Evolutionary conservation across 2,888 invertebrate species (phyloP), one percentile per base, ranked within the genome.

Genomic region (Marronus borbonicus): DNA sequence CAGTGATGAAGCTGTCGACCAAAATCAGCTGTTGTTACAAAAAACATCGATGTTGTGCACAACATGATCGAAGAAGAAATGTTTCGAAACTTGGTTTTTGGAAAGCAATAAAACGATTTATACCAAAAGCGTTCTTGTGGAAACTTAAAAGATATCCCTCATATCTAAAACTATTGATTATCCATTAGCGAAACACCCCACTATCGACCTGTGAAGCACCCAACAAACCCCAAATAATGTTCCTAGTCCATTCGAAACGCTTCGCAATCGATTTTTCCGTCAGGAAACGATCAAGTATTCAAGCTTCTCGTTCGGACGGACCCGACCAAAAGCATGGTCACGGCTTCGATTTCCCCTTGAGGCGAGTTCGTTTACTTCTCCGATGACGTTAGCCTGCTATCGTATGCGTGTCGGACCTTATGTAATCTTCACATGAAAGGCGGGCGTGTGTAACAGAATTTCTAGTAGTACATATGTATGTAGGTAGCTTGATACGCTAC

Each of bases 291-390:
- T 85, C 85, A 85, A 85, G 44, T 44, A 8, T 12, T 44, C n/a
- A 24, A 24, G 24, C 85, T 85, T 83, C 81, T 83, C 2, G 31
- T 36, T 72, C 20, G 20, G 39, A 12, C 44, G 44, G 83, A 85
- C 20, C 20, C 20, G n/a, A 58, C 55, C 55, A 85, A 86, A 36
- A 85, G 85, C 86, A 86, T 84, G 86, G 86, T 87, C 86, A 87
- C 86, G 86, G 86, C 85, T 86, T 85, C 85, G 84, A 82, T 85
- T 85, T 86, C 84, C 86, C 87, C 86, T 86, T 86, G 86, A 85
- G 85, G 72, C 5, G 82, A 85, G 86, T 86, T 86, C 86, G 85
- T 85, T 86, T 86, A 84, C 85, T 86, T 84, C 44, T 44, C 76
- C 39, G 24, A 60, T 74, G 72, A 74, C 60, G 72, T 74, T 24